Conservation (phyloP, 2,888 invertebrate genomes). For the Elysia crispata region DNA sequence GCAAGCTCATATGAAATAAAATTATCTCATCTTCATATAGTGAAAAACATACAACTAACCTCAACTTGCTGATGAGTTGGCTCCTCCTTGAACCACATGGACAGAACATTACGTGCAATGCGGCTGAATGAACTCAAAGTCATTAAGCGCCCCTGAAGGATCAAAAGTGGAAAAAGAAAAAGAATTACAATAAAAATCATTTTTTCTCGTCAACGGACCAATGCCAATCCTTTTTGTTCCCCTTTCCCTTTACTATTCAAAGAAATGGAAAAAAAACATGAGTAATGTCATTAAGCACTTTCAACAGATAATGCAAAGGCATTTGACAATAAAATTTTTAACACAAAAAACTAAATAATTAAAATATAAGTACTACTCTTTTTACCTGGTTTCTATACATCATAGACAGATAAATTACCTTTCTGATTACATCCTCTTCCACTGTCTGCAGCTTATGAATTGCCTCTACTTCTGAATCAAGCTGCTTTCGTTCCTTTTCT, state of each 20-base stretch:
- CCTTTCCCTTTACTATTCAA: too few species aligned
- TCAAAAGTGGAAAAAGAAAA: neutral
- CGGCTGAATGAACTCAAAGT: constrained; percentile 88
- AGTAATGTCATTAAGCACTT: neutral
- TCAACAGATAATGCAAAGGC: neutral
- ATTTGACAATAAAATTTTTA: neutral
- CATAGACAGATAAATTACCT: constrained; percentile 36
- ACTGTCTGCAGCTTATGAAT: constrained; percentile 49
- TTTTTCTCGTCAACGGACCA: too few species aligned
- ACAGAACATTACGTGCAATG: constrained; percentile 88
- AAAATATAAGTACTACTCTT: neutral
- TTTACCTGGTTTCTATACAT: neutral
- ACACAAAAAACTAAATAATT: neutral
- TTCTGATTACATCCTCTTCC: constrained; percentile 54
- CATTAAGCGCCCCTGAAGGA: constrained; percentile 84
- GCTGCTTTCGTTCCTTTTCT: constrained; percentile 58
- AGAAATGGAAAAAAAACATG: neutral
- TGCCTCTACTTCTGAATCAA: constrained; percentile 53
- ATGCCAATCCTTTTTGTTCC: too few species aligned
- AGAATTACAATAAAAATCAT: too few species aligned
- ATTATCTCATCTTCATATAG: neutral
- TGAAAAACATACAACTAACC: constrained; percentile 65
- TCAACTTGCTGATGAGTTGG: constrained; percentile 84
- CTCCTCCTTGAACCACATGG: constrained; percentile 86
- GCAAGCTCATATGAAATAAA: too few species aligned